Conservation (phyloP, 2,797 vertebrate genomes). For the Monodelphis domestica region DNA sequence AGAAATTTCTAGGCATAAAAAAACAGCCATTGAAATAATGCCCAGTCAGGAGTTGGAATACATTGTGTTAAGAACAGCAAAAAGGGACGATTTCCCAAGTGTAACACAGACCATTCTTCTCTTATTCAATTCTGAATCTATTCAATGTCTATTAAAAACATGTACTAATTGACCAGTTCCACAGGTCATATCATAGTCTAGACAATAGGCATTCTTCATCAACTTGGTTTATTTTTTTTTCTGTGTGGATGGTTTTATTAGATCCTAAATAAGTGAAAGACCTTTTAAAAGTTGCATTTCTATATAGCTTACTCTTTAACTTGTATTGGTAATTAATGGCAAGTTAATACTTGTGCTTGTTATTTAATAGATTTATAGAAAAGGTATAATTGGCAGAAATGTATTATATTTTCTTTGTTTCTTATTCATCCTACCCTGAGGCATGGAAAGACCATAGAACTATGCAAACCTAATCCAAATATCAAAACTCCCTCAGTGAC, state of each 20-base stretch:
- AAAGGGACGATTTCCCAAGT: neutral
- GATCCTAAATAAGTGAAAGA: neutral
- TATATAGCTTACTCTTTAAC: neutral
- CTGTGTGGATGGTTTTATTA: neutral
- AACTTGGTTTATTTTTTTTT: neutral
- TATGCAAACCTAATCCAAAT: too few species aligned
- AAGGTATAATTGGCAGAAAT: too few species aligned
- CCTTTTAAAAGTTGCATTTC: neutral
- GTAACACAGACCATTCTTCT: neutral
- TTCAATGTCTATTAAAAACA: neutral
- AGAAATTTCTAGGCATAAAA: neutral
- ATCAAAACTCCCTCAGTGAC: too few species aligned
- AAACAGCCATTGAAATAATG: neutral
- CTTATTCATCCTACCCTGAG: too few species aligned
- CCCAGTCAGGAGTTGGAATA: neutral
- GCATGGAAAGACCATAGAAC: too few species aligned
- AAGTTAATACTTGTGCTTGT: neutral
- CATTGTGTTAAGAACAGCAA: neutral
- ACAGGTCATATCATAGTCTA: neutral
- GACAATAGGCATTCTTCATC: neutral
- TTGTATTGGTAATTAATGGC: neutral
- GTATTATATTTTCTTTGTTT: too few species aligned
- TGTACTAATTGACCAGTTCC: neutral
- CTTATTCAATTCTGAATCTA: neutral
- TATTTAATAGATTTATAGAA: neutral